Evolutionary conservation across 2,888 invertebrate genomes (phyloP).

Genomic region (Stratiomys singularior): DNA sequence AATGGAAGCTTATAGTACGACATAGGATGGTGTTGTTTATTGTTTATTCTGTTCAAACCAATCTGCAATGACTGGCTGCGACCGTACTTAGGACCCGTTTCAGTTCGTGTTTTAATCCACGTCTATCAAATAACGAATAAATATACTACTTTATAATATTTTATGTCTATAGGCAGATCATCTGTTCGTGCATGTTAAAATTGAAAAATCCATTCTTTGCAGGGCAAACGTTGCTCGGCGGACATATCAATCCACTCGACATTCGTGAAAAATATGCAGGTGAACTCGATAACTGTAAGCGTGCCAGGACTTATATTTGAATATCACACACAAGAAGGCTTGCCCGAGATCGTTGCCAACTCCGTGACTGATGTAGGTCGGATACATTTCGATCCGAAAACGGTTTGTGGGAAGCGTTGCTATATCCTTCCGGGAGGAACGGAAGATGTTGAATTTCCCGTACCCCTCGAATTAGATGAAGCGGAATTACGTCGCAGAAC

Average conservation of each 20-base stretch:
- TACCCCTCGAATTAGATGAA: slow-evolving; percentile 60
- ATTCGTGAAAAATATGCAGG: slow-evolving; percentile 82
- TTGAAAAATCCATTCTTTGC: neutral
- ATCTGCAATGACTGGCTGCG: too few relatives aligned
- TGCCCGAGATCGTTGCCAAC: slow-evolving; percentile 66
- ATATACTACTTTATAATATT: too few relatives aligned
- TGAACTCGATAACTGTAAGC: slow-evolving; percentile 69
- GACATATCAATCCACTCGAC: slow-evolving; percentile 83
- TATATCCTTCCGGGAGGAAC: slow-evolving; percentile 57
- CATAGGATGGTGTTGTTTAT: too few relatives aligned
- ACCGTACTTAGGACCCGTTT: too few relatives aligned
- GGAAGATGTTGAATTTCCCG: slow-evolving; percentile 7
- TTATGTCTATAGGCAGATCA: too few relatives aligned
- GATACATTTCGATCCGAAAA: slow-evolving; percentile 78
- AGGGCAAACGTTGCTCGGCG: slow-evolving; percentile 82
- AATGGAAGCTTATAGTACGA: too few relatives aligned
- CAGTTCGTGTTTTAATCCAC: too few relatives aligned
- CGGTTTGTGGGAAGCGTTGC: slow-evolving; percentile 70
- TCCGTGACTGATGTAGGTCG: slow-evolving; percentile 69
- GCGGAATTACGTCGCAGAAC: slow-evolving; percentile 61
- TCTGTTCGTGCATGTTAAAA: neutral
- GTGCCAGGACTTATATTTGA: slow-evolving; percentile 72
- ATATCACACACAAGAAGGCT: slow-evolving; percentile 62
- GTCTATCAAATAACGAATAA: too few relatives aligned
- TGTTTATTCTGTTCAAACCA: too few relatives aligned